Evolutionary conservation across 2,888 invertebrate species (phyloP).

Genomic region (Epinotia bilunana): DNA sequence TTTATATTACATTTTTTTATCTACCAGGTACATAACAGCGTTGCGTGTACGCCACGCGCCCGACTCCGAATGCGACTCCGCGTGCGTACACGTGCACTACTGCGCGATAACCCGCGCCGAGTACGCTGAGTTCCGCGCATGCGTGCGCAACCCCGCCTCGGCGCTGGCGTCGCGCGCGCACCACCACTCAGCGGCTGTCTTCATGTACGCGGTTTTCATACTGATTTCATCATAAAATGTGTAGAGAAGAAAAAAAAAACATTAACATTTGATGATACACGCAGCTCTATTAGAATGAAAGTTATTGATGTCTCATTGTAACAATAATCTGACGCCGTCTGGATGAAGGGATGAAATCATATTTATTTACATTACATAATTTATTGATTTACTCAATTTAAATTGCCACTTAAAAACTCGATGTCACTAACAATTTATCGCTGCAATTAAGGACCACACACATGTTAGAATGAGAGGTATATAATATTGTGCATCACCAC

Average conservation of each 20-base stretch:
- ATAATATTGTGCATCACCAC: neutral
- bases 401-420: no score
- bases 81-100: slow-evolving; percentile 92
- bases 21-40: slow-evolving; percentile 88
- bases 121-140: slow-evolving; percentile 91
- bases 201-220: slow-evolving; percentile 76
- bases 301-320: no score
- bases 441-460: no score
- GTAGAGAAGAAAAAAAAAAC: neutral
- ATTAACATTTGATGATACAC: neutral
- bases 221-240: slow-evolving; percentile 60
- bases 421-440: no score
- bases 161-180: slow-evolving; percentile 87
- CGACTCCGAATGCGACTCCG: slow-evolving; percentile 86
- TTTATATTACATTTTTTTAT: no score
- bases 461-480: no score
- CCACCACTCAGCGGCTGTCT: slow-evolving; percentile 72
- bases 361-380: no score
- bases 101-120: slow-evolving; percentile 95
- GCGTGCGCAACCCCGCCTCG: slow-evolving; percentile 92
- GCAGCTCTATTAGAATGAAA: neutral
- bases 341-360: no score
- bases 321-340: no score
- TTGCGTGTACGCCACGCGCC: slow-evolving; percentile 88
- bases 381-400: no score